Base-by-base conservation (phyloP, 2,797 vertebrate genomes). In the Podarcis siculus region DNA sequence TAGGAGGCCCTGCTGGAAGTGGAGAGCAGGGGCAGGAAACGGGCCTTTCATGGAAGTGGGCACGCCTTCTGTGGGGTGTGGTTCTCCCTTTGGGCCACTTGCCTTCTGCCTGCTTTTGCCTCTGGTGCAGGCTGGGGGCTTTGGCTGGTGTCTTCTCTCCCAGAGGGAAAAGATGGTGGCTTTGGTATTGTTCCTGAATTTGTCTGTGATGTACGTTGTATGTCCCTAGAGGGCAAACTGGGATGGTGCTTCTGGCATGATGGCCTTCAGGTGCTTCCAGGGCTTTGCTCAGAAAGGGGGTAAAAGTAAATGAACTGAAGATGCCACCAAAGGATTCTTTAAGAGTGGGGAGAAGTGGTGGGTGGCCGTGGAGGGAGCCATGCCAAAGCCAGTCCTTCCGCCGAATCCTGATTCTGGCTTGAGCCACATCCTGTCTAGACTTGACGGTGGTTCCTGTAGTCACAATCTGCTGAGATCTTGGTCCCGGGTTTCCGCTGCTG, bases 401-500 rank as follows among this genome's bases (percentile, higher is more conserved):
- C 94, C 95, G 95, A 95, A 92, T 93, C 94, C 91, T 95, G 91
- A 89, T 92, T 92, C 93, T 94, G 88, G 87, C 90, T 86, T 96
- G 95, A 96, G 95, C 95, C 95, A 95, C 94, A 96, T 97, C 97
- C 96, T 96, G 96, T 97, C 97, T 97, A 97, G 97, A 97, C 97
- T 93, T 73, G 58, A 83, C 87, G 94, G 94, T 94, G 89, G 71
- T 93, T 95, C 92, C 92, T 90, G 1, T 86, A 90, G 78, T 75
- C 73, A 39, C 21, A 79, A 19, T 82, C 83, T 83, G 83, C 92
- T 89, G 83, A 90, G 90, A 71, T 85, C 89, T 87, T 90, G 67
- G 84, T 73, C 87, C 80, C 58, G 72, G 0, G 0, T 19, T 84
- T 32, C 58, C 0, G 4, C 49, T 55, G 49, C 49, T 55, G 13